These are phyloP conservation scores for Syngnathoides biaculeatus DNA, from an alignment of 2,113 vertebrate genomes.

Conservation along the genomic window DNA sequence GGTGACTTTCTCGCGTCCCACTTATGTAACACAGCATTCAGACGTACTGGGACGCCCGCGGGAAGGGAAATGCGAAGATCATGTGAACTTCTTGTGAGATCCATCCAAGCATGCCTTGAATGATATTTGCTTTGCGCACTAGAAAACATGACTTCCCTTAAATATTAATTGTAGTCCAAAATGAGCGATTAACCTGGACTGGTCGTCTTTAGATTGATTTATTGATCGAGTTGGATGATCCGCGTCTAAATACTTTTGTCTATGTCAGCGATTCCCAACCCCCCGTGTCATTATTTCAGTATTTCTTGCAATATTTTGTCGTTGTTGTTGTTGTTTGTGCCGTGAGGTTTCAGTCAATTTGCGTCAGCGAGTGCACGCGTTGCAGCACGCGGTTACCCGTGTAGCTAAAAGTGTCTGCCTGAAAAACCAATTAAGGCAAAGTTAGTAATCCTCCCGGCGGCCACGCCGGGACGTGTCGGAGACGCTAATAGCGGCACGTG, in stretches of 20 bases:
- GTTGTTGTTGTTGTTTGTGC: no score
- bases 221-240: not conserved
- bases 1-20: constrained; percentile 46
- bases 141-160: not conserved
- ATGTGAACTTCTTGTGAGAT: not conserved
- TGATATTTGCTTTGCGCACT: not conserved
- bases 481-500: not conserved
- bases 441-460: constrained; percentile 53
- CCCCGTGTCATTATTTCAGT: no score
- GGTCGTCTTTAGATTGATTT: not conserved
- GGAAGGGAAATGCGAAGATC: not conserved
- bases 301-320: no score
- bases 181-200: not conserved
- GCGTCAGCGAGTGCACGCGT: not conserved
- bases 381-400: not conserved
- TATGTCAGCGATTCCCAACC: no score
- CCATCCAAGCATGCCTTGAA: no score
- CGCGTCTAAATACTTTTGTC: not conserved
- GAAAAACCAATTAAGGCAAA: constrained; percentile 69
- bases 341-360: constrained; percentile 24
- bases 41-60: not conserved
- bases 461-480: constrained; percentile 1
- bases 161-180: not conserved
- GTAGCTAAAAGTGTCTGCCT: constrained; percentile 51
- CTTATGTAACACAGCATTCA: not conserved